Percentiles rank a stretch among this genome's conserved stretches.
These are phyloP conservation scores for Arctocebus calabarensis DNA, from an alignment of 2,797 vertebrate genomes.

Conservation along the genomic window DNA sequence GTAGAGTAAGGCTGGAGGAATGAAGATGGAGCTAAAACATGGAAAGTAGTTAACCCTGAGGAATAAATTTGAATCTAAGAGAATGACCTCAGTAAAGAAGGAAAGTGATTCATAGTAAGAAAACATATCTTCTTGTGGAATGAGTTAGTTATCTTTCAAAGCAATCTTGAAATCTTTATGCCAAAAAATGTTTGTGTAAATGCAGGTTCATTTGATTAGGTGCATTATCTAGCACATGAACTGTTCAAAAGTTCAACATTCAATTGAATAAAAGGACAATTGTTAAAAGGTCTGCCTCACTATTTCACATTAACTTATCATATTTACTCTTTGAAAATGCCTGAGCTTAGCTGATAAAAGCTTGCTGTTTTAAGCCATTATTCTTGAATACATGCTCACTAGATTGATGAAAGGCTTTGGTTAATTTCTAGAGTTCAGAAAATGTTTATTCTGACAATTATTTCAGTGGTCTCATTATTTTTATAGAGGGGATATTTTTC, in stretches of 20 bases:
- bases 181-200: conserved; percentile 30
- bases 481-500: background rate
- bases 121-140: conserved; percentile 23
- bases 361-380: background rate
- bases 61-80: background rate
- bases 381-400: background rate
- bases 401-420: background rate
- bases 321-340: conserved; percentile 18
- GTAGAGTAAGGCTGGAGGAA: conserved; percentile 2
- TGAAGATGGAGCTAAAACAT: conserved; percentile 9
- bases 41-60: conserved; percentile 25
- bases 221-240: background rate
- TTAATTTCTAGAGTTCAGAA: background rate
- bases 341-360: conserved; percentile 2
- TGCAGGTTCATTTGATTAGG: background rate
- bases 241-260: background rate
- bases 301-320: conserved; percentile 42
- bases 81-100: background rate
- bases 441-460: background rate
- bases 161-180: conserved; percentile 13
- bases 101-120: background rate
- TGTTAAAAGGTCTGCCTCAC: background rate
- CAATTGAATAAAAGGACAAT: conserved; percentile 14
- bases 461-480: background rate
- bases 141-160: background rate